Base-by-base conservation (phyloP, 1,140 invertebrate species). In the Drosophila mauritiana region DNA sequence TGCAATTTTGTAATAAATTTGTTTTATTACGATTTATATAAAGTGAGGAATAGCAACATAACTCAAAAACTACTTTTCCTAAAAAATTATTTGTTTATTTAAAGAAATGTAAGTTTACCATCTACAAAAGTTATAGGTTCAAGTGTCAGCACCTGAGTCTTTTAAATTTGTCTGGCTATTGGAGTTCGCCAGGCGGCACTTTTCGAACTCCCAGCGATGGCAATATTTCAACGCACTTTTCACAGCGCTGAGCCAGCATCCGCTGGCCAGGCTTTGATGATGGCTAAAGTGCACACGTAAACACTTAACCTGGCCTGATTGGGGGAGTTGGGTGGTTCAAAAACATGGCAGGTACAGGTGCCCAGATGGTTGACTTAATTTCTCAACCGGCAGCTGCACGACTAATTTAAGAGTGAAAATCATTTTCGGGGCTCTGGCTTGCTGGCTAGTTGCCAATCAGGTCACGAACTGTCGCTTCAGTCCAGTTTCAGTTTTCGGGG, bases 391-490 rank as follows among this genome's bases (percentile, higher is more conserved):
- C 36, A 39, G 22, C 53, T 10, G 63, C 31, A n/a, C 25, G 49
- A 68, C 75, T 82, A 86, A 82, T 88, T 86, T 79, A 69, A 82
- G 67, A 80, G 65, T 5, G 59, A 77, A 86, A 79, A 88, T 83
- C 65, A 76, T 86, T 81, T 75, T 61, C 74, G 13, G 25, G 15
- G 55, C 39, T 43, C 64, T 48, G 49, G 17, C 56, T 17, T 36
- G 36, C 42, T 78, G 82, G 79, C 78, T 72, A 61, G 69, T 72
- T 82, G 82, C 78, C 84, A 86, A 86, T 63, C 70, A 69, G 79
- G 78, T 86, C 83, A 88, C 78, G 78, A 83, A 69, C 55, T 59
- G 58, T 58, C 64, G 68, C 63, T 77, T 73, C 40, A 43, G 81
- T 68, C 51, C 61, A 65, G 65, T 54, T 61, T 45, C 49, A 70